A percentile compares a stretch with the other conserved stretches of the same genome.
These are phyloP conservation scores for Plebejus argus DNA, from an alignment of 2,888 invertebrate species.

Conservation along the genomic window DNA sequence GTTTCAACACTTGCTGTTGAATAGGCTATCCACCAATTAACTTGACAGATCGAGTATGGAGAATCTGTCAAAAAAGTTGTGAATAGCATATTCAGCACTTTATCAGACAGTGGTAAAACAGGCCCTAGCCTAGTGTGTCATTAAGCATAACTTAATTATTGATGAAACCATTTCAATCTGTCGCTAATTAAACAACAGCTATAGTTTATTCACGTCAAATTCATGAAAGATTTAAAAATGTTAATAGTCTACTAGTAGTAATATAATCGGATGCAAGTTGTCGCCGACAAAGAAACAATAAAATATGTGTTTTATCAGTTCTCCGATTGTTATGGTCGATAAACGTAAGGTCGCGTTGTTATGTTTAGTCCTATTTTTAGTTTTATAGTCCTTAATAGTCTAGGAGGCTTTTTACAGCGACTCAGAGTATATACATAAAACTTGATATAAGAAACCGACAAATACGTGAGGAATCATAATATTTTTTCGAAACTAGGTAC, in stretches of 20 bases:
- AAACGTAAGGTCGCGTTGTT: constrained; percentile 20
- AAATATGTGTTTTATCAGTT: constrained; percentile 24
- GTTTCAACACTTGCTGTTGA: too few relatives aligned
- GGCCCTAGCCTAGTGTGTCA: too few relatives aligned
- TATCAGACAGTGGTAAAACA: too few relatives aligned
- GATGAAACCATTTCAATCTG: not conserved
- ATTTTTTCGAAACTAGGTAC: too few relatives aligned
- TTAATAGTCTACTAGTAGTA: not conserved
- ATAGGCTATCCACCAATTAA: too few relatives aligned
- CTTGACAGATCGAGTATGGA: too few relatives aligned
- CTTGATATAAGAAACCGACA: not conserved
- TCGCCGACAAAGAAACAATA: constrained; percentile 23
- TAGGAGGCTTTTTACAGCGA: not conserved
- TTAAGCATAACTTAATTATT: too few relatives aligned
- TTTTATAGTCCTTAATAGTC: constrained; percentile 20
- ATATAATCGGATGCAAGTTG: constrained; percentile 2
- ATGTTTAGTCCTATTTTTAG: constrained; percentile 28
- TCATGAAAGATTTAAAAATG: not conserved
- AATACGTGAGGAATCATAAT: too few relatives aligned
- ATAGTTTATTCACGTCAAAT: not conserved
- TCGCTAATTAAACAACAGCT: not conserved
- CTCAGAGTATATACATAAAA: not conserved
- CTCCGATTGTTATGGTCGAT: constrained; percentile 30
- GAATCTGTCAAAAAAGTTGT: too few relatives aligned
- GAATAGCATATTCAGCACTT: too few relatives aligned